phyloP scores from a whole-genome alignment of 2,888 invertebrate species.

The Nebria brevicollis region DNA sequence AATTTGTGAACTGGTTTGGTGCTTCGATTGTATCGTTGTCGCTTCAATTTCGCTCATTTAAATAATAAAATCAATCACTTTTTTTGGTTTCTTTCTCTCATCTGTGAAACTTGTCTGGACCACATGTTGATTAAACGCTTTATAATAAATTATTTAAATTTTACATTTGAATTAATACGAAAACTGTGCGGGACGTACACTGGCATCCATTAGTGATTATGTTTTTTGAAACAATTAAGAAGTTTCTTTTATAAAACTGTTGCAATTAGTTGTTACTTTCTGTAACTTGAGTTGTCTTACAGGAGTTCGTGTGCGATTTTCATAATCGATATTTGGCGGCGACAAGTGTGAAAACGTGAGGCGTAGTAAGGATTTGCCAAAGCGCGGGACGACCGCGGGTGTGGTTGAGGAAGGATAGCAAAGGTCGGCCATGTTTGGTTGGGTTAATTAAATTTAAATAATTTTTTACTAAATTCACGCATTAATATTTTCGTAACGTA shows the following conservation, averaged over 20 bases:
- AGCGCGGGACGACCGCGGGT: background rate
- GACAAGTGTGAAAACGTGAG: background rate
- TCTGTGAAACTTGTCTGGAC: background rate
- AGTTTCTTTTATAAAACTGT: too few species aligned
- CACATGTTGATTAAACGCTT: background rate
- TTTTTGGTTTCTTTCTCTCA: background rate
- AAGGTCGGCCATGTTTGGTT: background rate
- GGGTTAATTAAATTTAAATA: background rate
- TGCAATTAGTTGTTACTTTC: background rate
- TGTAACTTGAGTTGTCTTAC: background rate
- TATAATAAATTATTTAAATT: background rate
- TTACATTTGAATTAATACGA: too few species aligned
- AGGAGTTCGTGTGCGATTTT: background rate
- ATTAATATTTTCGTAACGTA: background rate
- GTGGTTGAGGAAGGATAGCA: background rate
- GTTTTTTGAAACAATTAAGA: too few species aligned
- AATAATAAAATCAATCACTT: conserved; percentile 5
- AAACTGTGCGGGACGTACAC: too few species aligned
- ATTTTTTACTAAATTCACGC: background rate
- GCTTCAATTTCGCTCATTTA: conserved; percentile 12
- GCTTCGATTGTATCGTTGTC: background rate
- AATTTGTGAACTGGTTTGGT: conserved; percentile 12
- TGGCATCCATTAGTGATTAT: too few species aligned
- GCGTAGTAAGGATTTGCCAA: background rate
- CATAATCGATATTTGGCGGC: background rate